Evolutionary conservation across 2,888 invertebrate genomes (phyloP), one percentile per base, ranked within the genome.

Genomic region (Monoplex corrugatus): DNA sequence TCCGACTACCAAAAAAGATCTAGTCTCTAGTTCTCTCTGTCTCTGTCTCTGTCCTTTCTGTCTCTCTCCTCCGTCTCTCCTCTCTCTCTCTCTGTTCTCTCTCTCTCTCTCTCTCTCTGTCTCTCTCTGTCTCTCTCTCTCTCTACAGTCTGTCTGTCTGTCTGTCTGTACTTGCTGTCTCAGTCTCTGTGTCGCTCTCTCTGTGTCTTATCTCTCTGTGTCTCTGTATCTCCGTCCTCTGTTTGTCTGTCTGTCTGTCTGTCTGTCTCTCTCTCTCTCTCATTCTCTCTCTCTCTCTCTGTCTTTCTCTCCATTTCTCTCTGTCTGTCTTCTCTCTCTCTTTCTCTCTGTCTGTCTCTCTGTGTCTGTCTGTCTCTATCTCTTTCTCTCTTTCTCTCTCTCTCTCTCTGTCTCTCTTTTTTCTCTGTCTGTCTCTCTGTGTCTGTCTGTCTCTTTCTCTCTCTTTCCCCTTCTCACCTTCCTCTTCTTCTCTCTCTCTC

Each of bases 321-420:
- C 44, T 80, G 43, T 80, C 44, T 68, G 68, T 68, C 68, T 50
- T 68, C 50, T 75, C 75, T 75, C 75, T 75, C 75, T 35, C 13
- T 75, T 32, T 75, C 75, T 75, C 38, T 38, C 75, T 75, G 1
- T 75, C 35, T 38, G 16, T 75, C 35, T 75, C 35, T 38, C 8
- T 75, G 35, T 75, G 35, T 75, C 75, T 38, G 5, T 32, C 32
- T 32, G 13, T 75, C 75, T 75, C 75, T 38, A 32, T 75, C 32
- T 38, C 75, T 75, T n/a, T 75, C 75, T 75, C 35, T 38, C 38
- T 38, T 5, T 38, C 75, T 38, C 75, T 38, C 75, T 75, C 75
- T 75, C 75, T 75, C 75, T 75, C 75, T 75, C 75, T 38, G 35
- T 68, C 75, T 75, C 32, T 75, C 75, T 75, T 35, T 75, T 35